A percentile compares a stretch with the other conserved stretches of the same genome.
Conservation (phyloP, 2,888 invertebrate species). For the Stramonita haemastoma region DNA sequence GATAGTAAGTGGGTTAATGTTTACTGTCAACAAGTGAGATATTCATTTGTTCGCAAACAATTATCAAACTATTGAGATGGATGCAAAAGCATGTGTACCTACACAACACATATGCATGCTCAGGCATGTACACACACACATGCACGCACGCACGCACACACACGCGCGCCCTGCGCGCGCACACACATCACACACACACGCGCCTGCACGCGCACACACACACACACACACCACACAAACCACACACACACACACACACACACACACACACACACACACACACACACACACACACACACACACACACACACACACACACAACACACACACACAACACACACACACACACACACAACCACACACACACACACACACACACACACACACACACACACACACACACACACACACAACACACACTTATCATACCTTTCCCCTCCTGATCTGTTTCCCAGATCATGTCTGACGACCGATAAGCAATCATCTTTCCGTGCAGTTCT, state of each 20-base stretch:
- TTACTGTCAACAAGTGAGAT: not conserved
- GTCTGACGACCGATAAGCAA: constrained; percentile 91
- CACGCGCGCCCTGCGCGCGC: not conserved
- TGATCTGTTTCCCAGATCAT: constrained; percentile 79
- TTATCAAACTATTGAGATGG: not conserved
- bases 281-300: constrained; percentile 20
- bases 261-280: constrained; percentile 16
- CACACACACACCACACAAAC: not conserved
- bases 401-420: not conserved
- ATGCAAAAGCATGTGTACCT: no score
- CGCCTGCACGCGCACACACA: no score
- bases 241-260: not conserved
- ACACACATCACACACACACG: not conserved
- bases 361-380: constrained; percentile 25
- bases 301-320: not conserved
- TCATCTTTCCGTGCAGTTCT: constrained; percentile 88
- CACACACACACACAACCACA: not conserved
- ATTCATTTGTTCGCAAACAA: not conserved
- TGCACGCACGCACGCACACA: no score
- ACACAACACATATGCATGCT: no score
- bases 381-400: constrained; percentile 19
- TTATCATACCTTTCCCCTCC: constrained; percentile 33
- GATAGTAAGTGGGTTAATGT: no score
- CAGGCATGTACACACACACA: not conserved
- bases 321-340: not conserved